Evolutionary conservation across 2,113 vertebrate species (phyloP).

Genomic region (Ochotona curzoniae): DNA sequence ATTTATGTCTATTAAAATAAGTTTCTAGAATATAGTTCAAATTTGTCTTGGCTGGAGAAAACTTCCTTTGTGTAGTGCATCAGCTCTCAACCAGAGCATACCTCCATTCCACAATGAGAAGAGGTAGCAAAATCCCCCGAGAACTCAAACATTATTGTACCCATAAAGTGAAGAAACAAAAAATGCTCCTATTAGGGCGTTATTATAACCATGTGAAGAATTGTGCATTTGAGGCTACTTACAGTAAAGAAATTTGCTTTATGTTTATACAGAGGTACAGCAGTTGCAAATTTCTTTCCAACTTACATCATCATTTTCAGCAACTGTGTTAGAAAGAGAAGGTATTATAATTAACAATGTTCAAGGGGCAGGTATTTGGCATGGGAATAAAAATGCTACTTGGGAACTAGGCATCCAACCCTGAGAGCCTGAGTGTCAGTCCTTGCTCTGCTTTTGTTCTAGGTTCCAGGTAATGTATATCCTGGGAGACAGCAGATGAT

Average conservation of each 20-base stretch:
- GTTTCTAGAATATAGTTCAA: not conserved
- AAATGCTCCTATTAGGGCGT: not conserved
- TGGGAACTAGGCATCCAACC: too few species aligned
- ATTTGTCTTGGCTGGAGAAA: conserved; percentile 1
- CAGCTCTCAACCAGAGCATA: not conserved
- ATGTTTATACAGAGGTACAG: not conserved
- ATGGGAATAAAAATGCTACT: too few species aligned
- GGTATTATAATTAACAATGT: not conserved
- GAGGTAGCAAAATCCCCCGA: not conserved
- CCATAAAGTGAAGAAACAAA: not conserved
- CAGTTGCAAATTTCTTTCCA: not conserved
- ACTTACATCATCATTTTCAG: not conserved
- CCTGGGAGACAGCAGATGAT: too few species aligned
- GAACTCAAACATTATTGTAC: not conserved
- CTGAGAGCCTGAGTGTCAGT: too few species aligned
- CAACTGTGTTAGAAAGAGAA: not conserved
- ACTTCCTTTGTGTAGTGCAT: not conserved
- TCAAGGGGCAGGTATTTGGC: too few species aligned
- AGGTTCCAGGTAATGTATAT: too few species aligned
- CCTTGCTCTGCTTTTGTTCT: too few species aligned
- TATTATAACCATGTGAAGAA: not conserved
- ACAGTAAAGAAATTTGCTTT: conserved; percentile 15
- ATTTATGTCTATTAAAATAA: not conserved
- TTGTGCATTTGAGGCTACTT: not conserved
- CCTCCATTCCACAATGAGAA: not conserved